Evolutionary conservation across 1,140 invertebrate genomes (phyloP).

Genomic region (Drosophila bipectinata): DNA sequence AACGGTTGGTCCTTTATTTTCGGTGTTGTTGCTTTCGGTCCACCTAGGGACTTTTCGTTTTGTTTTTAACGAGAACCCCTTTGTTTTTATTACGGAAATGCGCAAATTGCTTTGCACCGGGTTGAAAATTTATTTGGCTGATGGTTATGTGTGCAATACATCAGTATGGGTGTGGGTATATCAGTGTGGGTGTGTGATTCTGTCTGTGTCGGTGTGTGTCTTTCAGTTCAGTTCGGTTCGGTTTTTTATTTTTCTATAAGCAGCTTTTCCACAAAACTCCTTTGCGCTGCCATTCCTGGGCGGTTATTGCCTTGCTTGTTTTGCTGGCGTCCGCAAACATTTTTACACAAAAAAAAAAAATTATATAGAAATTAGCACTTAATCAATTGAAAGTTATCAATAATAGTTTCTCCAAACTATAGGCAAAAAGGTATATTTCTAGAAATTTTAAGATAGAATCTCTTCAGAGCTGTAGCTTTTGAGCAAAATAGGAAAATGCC

Average conservation of each 20-base stretch:
- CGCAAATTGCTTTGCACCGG: conserved; percentile 80
- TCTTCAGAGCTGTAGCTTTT: too few relatives aligned
- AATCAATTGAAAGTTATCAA: not conserved
- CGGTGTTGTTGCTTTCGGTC: conserved; percentile 10
- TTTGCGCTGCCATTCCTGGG: conserved; percentile 36
- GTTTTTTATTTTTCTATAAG: conserved; percentile 74
- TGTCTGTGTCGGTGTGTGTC: conserved; percentile 8
- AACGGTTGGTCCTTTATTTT: conserved; percentile 39
- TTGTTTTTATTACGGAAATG: conserved; percentile 79
- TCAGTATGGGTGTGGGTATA: conserved; percentile 13
- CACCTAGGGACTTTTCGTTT: conserved; percentile 52
- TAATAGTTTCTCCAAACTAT: too few relatives aligned
- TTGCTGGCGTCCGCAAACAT: conserved; percentile 80
- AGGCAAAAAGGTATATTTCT: not conserved
- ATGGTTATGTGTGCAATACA: conserved; percentile 12
- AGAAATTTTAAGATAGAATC: not conserved
- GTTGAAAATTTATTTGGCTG: conserved; percentile 64
- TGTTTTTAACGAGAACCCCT: conserved; percentile 79
- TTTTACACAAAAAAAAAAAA: conserved; percentile 15
- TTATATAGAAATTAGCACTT: too few relatives aligned
- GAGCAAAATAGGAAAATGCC: too few relatives aligned
- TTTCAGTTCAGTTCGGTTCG: conserved; percentile 33
- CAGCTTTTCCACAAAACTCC: conserved; percentile 67
- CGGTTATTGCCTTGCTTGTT: conserved; percentile 54
- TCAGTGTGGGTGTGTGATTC: conserved; percentile 42